Percentiles rank a stretch among this genome's conserved stretches.
Conservation (phyloP, 2,888 invertebrate species). For the Parthenolecanium corni region DNA sequence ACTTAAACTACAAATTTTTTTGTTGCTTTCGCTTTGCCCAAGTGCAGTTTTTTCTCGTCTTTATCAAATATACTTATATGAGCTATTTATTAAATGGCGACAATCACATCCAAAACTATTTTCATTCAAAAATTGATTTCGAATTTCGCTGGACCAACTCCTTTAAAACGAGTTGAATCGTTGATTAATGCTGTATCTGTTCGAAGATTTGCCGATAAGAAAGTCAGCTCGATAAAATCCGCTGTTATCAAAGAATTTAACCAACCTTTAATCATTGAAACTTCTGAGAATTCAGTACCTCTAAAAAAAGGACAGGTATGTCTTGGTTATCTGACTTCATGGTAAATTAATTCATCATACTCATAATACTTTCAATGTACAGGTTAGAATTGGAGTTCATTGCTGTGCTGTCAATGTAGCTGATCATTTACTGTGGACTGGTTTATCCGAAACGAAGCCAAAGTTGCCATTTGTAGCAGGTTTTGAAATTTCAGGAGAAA, state of each 20-base stretch:
- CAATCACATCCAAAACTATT: not conserved
- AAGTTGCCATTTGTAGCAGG: conserved; percentile 50
- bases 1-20: too few relatives aligned
- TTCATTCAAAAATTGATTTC: too few relatives aligned
- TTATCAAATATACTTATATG: too few relatives aligned
- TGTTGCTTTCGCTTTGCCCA: too few relatives aligned
- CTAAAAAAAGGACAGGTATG: conserved; percentile 42
- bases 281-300: conserved; percentile 39
- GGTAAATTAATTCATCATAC: too few relatives aligned
- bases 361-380: too few relatives aligned
- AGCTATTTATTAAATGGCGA: not conserved
- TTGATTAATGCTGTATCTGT: too few relatives aligned
- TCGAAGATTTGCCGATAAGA: not conserved
- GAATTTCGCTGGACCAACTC: too few relatives aligned
- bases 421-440: conserved; percentile 46
- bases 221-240: conserved; percentile 37
- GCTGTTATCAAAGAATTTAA: conserved; percentile 44
- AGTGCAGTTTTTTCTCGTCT: too few relatives aligned
- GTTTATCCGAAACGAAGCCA: conserved; percentile 41
- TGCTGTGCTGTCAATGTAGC: conserved; percentile 54
- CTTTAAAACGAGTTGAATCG: too few relatives aligned
- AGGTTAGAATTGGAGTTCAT: conserved; percentile 52
- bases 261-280: conserved; percentile 44
- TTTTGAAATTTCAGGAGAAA: conserved; percentile 51
- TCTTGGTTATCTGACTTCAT: not conserved